Evolutionary conservation across 2,113 vertebrate genomes (phyloP).

Genomic region (Alces alces): DNA sequence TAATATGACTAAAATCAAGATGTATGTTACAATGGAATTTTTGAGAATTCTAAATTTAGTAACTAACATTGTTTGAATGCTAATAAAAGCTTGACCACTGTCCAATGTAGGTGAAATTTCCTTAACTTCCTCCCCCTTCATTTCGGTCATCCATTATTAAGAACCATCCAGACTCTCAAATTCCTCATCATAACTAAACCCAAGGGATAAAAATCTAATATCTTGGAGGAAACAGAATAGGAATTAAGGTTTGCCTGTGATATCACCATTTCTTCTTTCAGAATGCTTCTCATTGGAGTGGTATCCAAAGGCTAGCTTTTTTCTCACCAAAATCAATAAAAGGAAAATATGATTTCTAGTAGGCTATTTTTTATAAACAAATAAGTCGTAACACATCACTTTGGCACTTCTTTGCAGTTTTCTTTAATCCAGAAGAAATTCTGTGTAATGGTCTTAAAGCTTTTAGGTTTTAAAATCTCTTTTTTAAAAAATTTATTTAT

Average conservation of each 20-base stretch:
- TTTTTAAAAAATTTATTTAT: not conserved
- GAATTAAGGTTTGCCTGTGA: not conserved
- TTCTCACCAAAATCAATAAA: not conserved
- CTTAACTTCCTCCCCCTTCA: not conserved
- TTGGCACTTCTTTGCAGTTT: not conserved
- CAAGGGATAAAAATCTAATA: not conserved
- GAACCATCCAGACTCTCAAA: not conserved
- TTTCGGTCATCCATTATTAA: not conserved
- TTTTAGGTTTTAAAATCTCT: not conserved
- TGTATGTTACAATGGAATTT: not conserved
- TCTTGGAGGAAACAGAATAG: not conserved
- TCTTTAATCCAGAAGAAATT: conserved; percentile 18
- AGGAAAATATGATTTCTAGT: not conserved
- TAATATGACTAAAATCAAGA: not conserved
- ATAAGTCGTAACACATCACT: not conserved
- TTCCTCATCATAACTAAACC: not conserved
- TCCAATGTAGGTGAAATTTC: not conserved
- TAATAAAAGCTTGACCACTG: not conserved
- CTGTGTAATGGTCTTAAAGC: not conserved
- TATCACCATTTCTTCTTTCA: not conserved
- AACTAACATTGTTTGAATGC: not conserved
- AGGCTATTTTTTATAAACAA: not conserved
- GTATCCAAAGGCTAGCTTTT: not conserved
- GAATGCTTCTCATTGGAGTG: not conserved
- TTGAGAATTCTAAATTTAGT: conserved; percentile 25